Base-by-base conservation (phyloP, 1,140 invertebrate species). In the Ostrea denselamellosa region DNA sequence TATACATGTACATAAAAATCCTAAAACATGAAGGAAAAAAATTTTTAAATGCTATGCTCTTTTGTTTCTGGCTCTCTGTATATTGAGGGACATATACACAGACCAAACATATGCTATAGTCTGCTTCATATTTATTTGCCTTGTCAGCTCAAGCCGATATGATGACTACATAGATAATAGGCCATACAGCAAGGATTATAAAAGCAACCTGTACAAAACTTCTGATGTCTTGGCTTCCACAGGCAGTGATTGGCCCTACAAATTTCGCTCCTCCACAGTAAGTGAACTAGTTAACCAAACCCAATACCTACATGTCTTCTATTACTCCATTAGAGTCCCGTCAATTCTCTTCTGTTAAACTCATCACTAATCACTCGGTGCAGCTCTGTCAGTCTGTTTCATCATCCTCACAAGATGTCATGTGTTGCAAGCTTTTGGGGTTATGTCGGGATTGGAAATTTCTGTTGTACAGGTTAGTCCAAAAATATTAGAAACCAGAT, bases 151-250 rank as follows among this genome's bases (percentile, higher is more conserved):
- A 58, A 87, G 83, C 25, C 68, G 89, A 52, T 85, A 85, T 88
- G 87, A 87, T 82, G 90, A 87, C 82, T 85, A 88, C 90, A 84
- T 68, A 85, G 82, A 83, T 54, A 83, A 83, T 54, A 56, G 85
- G 34, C 86, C 89, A 52, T 71, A 88, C 87, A 90, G 85, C 65
- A 85, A 82, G 88, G 89, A 89, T 85, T 88, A 88, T 86, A 89
- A 89, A 88, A 85, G 85, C 84, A 90, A 86, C 88, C 84, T 90
- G 85, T 90, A 85, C 83, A 81, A 83, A 85, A 90, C 82, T 89
- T 88, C 89, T 71, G 83, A 68, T 58, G 77, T 65, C 58, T 68
- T 82, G 85, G 85, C 81, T 82, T 62, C 77, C 58, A 51, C 84
- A 65, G 34, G 34, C 34, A 62, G 84, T 25, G 54, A 58, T 85